phyloP scores from a whole-genome alignment of 1,140 invertebrate species.

The Lordiphosa collinella region DNA sequence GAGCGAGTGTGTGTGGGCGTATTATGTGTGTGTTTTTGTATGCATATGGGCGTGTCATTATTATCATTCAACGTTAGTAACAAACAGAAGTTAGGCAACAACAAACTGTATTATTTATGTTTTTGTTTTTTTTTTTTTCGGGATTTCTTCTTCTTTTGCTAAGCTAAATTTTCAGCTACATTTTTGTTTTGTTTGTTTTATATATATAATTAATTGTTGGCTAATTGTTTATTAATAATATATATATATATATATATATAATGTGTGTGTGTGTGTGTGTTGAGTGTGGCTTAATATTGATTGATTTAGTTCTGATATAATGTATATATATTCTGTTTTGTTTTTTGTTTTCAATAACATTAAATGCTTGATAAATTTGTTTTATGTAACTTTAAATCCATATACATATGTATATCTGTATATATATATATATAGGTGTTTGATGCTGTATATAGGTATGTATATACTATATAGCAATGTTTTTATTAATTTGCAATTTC shows the following conservation, averaged over 20 bases:
- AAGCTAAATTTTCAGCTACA: conserved; percentile 38
- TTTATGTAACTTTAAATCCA: conserved; percentile 8
- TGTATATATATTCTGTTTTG: conserved; percentile 11
- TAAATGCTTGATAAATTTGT: conserved; percentile 15
- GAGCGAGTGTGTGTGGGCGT: conserved; percentile 13
- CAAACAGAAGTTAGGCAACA: no score
- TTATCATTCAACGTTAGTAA: conserved; percentile 22
- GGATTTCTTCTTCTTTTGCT: conserved; percentile 14
- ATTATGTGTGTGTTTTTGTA: conserved; percentile 11
- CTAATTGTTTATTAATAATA: conserved; percentile 29
- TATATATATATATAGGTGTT: conserved; percentile 11
- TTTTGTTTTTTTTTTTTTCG: background rate
- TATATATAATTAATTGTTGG: conserved; percentile 35
- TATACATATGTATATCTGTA: conserved; percentile 8
- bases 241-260: conserved; percentile 11
- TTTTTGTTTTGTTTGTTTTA: background rate
- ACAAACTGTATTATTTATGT: conserved; percentile 21
- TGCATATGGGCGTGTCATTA: conserved; percentile 30
- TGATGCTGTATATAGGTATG: conserved; percentile 10
- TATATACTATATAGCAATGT: conserved; percentile 21
- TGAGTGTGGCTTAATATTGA: conserved; percentile 10
- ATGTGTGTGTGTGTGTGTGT: background rate
- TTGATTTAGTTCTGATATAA: conserved; percentile 29
- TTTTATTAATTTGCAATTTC: conserved; percentile 17
- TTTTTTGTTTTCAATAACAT: conserved; percentile 7